Evolutionary conservation across 1,140 invertebrate species (phyloP).

Genomic region (Onthophagus taurus): DNA sequence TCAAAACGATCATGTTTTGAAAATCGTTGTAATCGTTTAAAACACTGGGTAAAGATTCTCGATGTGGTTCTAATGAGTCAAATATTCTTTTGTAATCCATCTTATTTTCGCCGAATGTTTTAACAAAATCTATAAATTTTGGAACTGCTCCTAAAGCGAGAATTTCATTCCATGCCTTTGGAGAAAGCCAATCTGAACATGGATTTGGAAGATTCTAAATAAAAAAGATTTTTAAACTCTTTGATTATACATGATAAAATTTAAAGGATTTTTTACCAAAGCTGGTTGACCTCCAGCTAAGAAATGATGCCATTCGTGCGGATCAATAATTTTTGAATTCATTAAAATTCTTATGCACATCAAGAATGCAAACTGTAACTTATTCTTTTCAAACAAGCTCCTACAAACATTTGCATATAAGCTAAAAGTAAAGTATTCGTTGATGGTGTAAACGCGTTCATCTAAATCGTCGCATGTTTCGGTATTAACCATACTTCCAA

Average conservation of each 20-base stretch:
- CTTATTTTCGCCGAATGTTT: slow-evolving; percentile 39
- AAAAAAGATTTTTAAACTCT: slow-evolving; percentile 16
- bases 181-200: slow-evolving; percentile 47
- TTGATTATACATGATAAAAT: no score
- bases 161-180: slow-evolving; percentile 53
- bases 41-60: slow-evolving; percentile 46
- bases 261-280: no score
- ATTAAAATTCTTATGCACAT: slow-evolving; percentile 43
- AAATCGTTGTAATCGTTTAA: slow-evolving; percentile 51
- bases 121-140: slow-evolving; percentile 41
- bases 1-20: slow-evolving; percentile 59
- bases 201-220: slow-evolving; percentile 45
- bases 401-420: slow-evolving; percentile 61
- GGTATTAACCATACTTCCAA: slow-evolving; percentile 55
- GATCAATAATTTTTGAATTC: slow-evolving; percentile 40
- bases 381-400: slow-evolving; percentile 66
- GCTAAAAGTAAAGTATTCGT: slow-evolving; percentile 55
- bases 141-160: slow-evolving; percentile 43
- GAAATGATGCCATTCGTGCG: slow-evolving; percentile 52
- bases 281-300: slow-evolving; percentile 40
- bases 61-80: slow-evolving; percentile 46
- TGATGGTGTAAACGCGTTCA: slow-evolving; percentile 53
- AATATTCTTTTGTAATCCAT: slow-evolving; percentile 48
- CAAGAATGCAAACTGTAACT: slow-evolving; percentile 58
- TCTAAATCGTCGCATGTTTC: slow-evolving; percentile 54